Base-by-base conservation (phyloP, 1,140 invertebrate species). In the Pseudomyrmex gracilis region DNA sequence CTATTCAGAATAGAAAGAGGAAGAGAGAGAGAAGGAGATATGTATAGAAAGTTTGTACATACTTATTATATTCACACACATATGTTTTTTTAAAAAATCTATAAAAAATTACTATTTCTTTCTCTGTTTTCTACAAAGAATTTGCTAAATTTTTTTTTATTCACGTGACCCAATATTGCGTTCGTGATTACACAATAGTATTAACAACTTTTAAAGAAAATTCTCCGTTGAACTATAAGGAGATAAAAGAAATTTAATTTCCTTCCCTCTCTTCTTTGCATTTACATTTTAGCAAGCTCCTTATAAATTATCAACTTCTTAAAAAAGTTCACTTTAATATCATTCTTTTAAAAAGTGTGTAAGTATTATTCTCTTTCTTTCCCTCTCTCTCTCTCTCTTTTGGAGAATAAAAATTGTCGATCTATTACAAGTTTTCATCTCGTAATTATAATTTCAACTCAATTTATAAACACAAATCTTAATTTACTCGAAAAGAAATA, bases 281-380 rank as follows among this genome's bases (percentile, higher is more conserved):
- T 20, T 73, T 73, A 22, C 8, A 73, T 17, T 4, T 60, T 9
- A 60, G 13, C 22, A 58, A 73, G 7, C 34, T 20, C 2, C 2
- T 73, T 43, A 51, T 34, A 55, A 17, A 51, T 12, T 58, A 13
- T 73, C 34, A 58, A 15, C 58, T 73, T 51, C 13, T 51, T 51
- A 51, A 51, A 10, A 58, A 73, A 61, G 15, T 13, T 57, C 24
- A 55, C 9, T 57, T 24, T 10, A 73, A 57, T 34, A 70, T 73
- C 43, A 2, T 58, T 58, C 43, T n/a, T 71, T 24, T 24, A 71
- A 34, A 34, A 71, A 70, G 34, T 17, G 0, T 34, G n/a, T n/a
- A n/a, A 34, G 5, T 34, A 34, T 34, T 34, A 34, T 34, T 34
- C 34, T 34, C 34, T 34, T 34, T 34, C 34, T 34, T 5, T 34